phyloP scores from a whole-genome alignment of 2,113 vertebrate species.

The Poeciliopsis turrubarensis region DNA sequence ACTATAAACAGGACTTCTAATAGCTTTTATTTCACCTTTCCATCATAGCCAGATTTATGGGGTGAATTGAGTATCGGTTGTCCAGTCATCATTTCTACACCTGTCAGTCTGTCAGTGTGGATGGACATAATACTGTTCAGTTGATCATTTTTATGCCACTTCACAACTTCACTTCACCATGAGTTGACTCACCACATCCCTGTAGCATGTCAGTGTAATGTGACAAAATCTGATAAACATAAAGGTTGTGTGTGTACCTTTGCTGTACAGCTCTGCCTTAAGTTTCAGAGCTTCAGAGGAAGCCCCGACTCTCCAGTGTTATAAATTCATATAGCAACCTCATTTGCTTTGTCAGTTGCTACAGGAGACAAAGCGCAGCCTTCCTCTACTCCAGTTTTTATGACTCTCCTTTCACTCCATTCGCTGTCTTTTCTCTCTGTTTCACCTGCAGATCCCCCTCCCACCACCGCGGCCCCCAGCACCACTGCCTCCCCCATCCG shows the following conservation, averaged over 20 bases:
- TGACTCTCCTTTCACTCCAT: constrained; percentile 76
- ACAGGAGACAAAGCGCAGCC: constrained; percentile 67
- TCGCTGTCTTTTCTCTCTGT: constrained; percentile 69
- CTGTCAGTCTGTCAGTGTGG: too few relatives aligned
- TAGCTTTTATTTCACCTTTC: too few relatives aligned
- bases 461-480: constrained; percentile 87
- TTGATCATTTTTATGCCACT: neutral
- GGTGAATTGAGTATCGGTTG: too few relatives aligned
- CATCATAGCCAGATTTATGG: too few relatives aligned
- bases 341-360: constrained; percentile 21
- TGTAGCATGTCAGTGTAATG: neutral
- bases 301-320: neutral
- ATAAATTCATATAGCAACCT: constrained; percentile 39
- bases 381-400: constrained; percentile 78
- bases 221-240: neutral
- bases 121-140: neutral
- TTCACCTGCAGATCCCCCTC: constrained; percentile 92
- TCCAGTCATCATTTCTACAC: too few relatives aligned
- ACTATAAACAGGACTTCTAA: too few relatives aligned
- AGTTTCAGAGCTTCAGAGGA: neutral
- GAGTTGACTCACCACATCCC: neutral
- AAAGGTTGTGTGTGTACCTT: neutral
- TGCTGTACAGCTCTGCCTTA: neutral
- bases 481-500: constrained; percentile 83
- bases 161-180: neutral